phyloP scores from a whole-genome alignment of 2,888 invertebrate genomes.

The Caenorhabditis sp. region DNA sequence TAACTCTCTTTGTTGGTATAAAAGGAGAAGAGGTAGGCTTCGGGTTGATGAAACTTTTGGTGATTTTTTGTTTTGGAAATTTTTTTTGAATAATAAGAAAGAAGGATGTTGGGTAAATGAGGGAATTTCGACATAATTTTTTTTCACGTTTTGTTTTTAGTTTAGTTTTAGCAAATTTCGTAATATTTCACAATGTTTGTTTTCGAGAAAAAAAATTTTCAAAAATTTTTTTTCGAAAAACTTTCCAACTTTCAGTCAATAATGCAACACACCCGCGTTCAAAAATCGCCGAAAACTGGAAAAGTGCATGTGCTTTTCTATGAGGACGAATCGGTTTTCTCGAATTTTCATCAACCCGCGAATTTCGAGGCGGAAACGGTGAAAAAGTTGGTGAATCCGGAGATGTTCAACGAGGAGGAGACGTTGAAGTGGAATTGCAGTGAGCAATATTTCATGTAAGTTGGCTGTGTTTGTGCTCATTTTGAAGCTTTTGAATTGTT shows the following conservation, averaged over 20 bases:
- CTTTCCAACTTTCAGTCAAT: neutral
- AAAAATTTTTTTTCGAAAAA: neutral
- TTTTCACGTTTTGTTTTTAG: too few relatives aligned
- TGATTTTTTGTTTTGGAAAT: neutral
- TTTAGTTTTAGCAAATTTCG: neutral
- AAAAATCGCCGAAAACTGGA: conserved; percentile 1
- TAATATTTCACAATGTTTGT: neutral
- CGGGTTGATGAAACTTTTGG: too few relatives aligned
- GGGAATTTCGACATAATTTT: too few relatives aligned
- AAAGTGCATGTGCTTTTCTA: conserved; percentile 14
- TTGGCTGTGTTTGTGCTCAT: neutral
- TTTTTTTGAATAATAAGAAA: neutral
- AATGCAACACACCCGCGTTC: conserved; percentile 21
- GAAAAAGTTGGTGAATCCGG: conserved; percentile 30
- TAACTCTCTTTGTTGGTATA: neutral
- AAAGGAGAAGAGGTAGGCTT: neutral
- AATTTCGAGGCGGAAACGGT: conserved; percentile 21
- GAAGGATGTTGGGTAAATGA: too few relatives aligned
- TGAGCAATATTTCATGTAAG: conserved; percentile 38
- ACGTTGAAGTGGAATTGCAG: conserved; percentile 24
- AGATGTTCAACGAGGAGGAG: conserved; percentile 13
- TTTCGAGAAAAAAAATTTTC: neutral
- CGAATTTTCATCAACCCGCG: conserved; percentile 24
- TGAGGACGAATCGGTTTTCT: conserved; percentile 21
- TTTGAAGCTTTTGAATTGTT: neutral